Conservation (phyloP, 2,797 vertebrate genomes). For the Thamnophis elegans region DNA sequence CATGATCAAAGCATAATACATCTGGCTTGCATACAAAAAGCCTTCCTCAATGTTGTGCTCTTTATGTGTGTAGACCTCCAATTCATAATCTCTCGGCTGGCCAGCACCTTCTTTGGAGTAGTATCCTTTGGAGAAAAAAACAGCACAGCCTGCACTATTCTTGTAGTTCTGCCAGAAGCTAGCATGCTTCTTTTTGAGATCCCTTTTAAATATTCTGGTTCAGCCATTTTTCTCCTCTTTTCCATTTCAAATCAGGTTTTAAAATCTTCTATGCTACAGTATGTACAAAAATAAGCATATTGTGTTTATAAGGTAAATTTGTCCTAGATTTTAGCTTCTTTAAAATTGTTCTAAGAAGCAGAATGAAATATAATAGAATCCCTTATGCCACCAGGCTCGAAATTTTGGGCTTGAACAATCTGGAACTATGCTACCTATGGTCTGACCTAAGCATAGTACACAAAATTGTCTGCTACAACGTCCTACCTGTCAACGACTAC, state of each 20-base stretch:
- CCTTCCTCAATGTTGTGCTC: not conserved
- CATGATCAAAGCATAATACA: not conserved
- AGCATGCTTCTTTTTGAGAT: not conserved
- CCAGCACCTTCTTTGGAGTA: not conserved
- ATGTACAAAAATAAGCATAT: not conserved
- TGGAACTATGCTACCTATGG: too few relatives aligned
- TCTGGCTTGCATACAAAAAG: slow-evolving; percentile 6
- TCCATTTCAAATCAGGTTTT: not conserved
- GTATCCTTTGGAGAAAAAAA: not conserved
- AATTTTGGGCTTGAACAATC: too few relatives aligned
- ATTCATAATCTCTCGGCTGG: not conserved
- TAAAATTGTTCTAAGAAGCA: not conserved
- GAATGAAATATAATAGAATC: not conserved
- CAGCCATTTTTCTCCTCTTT: not conserved
- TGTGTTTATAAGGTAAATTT: slow-evolving; percentile 19
- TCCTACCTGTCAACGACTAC: too few relatives aligned
- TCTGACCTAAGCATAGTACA: too few relatives aligned
- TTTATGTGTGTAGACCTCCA: not conserved
- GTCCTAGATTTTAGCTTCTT: not conserved
- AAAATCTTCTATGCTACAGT: not conserved
- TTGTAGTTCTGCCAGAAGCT: not conserved
- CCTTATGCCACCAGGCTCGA: too few relatives aligned
- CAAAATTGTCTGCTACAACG: too few relatives aligned
- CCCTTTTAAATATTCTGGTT: not conserved
- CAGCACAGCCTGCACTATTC: not conserved